A percentile compares a stretch with the other conserved stretches of the same genome.
These are phyloP conservation scores for Lerema accius DNA, from an alignment of 1,140 invertebrate species.

Conservation along the genomic window DNA sequence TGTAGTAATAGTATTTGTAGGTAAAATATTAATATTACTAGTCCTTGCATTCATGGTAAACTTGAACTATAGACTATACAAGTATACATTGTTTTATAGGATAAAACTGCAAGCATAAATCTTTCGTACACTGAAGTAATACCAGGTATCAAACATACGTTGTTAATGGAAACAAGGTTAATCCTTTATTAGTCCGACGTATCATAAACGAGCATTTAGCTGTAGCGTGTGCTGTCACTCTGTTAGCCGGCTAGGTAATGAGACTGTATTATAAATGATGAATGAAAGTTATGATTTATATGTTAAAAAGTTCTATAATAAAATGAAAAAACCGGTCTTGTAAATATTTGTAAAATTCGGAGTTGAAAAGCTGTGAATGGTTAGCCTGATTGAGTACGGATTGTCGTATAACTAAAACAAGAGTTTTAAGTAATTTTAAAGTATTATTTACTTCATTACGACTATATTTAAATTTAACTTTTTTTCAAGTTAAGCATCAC, in stretches of 20 bases:
- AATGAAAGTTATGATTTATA: constrained; percentile 19
- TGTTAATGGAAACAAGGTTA: constrained; percentile 44
- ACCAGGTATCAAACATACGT: constrained; percentile 46
- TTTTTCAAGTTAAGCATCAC: background rate
- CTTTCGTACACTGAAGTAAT: constrained; percentile 32
- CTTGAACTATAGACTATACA: too few relatives aligned
- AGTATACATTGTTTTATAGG: too few relatives aligned
- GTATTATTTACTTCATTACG: too few relatives aligned
- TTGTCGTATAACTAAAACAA: too few relatives aligned
- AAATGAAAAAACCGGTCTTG: background rate
- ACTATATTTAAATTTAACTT: background rate
- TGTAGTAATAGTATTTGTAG: too few relatives aligned
- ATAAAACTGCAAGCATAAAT: constrained; percentile 3
- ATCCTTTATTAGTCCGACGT: constrained; percentile 24
- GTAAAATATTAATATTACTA: too few relatives aligned
- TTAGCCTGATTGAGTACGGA: too few relatives aligned
- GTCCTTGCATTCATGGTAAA: too few relatives aligned
- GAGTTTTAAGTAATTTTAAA: too few relatives aligned
- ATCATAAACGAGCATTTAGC: constrained; percentile 23
- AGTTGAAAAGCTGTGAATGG: too few relatives aligned
- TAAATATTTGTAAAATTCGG: too few relatives aligned
- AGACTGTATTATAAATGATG: constrained; percentile 17
- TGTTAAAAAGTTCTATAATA: constrained; percentile 1
- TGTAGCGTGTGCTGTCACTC: constrained; percentile 17
- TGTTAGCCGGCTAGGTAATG: constrained; percentile 7